Base-by-base conservation (phyloP, 2,797 vertebrate species). In the Paratrypauchen microcephalus region DNA sequence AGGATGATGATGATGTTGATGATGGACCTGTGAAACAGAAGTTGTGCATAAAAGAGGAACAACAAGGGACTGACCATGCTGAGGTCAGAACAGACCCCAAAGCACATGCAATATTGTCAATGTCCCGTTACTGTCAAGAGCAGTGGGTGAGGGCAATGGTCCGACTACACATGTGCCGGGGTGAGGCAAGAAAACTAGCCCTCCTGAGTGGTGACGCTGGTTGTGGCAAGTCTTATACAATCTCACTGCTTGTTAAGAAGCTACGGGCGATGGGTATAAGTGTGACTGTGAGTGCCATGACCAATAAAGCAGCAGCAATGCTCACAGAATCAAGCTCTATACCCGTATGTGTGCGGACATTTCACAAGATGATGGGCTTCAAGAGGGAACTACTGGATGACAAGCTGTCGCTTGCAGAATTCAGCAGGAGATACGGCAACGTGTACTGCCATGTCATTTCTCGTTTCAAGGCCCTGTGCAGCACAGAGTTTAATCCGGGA, bases 161-260 rank as follows among this genome's bases (percentile, higher is more conserved):
- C 0, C 26, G 16, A 13, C 11, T 80, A 41, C 72, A 80, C 68
- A 62, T 77, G 69, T 11, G 1, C 8, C 39, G 75, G 7, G 58
- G 67, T 6, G 45, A 66, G 1, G 0, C 1, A 0, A 2, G 63
- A 52, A 72, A 47, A 9, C 0, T 64, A 0, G 30, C 69, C 2
- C 28, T 77, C n/a, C 32, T 80, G 18, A 80, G 74, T 9, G 66
- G 78, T 2, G 78, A 80, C 18, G 78, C 71, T 0, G 78, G 78
- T 3, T 80, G 68, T 0, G 78, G 74, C 0, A 80, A 80, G 1
- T 69, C 68, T 0, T 66, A 68, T 15, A 66, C 68, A 0, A n/a
- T 77, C 3, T 41, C 68, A 0, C 0, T 77, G 32, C 26, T 77
- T n/a, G 39, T 12, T 2, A 26, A 36, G 1, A 70, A 30, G 30